Base-by-base conservation (phyloP, 2,113 vertebrate genomes). In the Chionodraco myersi region DNA sequence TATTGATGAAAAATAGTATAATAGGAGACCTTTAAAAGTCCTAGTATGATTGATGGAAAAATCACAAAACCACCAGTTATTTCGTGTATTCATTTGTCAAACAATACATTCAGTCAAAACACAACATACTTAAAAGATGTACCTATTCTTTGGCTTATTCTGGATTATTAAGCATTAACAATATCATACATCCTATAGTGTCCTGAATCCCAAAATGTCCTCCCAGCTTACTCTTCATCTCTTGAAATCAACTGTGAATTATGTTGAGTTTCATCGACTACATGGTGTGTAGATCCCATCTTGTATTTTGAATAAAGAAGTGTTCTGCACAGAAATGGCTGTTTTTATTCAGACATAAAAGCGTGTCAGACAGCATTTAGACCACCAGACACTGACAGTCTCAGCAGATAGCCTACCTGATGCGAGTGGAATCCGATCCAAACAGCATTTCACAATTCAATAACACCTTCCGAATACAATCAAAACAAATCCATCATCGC, bases 391-490 rank as follows among this genome's bases (percentile, higher is more conserved):
- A 3, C 15, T 10, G 53, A 54, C 18, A 13, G 54, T 60, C 3
- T 13, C 53, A 1, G 51, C 64, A 10, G 21, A 26, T 26, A n/a
- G n/a, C n/a, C n/a, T n/a, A 26, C 56, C 30, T 59, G 57, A 63
- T 4, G 57, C 34, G 62, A 80, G 70, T 34, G 44, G 65, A 48
- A 36, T 16, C 58, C 13, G 41, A 68, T 48, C 44, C 30, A 2
- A 23, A 10, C 65, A 1, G 21, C 52, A 44, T 65, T 45, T 51
- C 52, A 63, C 44, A 48, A 10, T 48, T 44, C 23, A 2, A 8
- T 57, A 67, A 84, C 34, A 66, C 12, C 8, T 18, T 8, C 14
- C 5, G 52, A 72, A 52, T 26, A n/a, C 30, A 44, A 75, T 74
- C 48, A 53, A 34, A 70, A 48, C 21, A 30, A 60, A 61, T 62